Conservation (phyloP, 2,888 invertebrate species). For the Mythimna pallens region DNA sequence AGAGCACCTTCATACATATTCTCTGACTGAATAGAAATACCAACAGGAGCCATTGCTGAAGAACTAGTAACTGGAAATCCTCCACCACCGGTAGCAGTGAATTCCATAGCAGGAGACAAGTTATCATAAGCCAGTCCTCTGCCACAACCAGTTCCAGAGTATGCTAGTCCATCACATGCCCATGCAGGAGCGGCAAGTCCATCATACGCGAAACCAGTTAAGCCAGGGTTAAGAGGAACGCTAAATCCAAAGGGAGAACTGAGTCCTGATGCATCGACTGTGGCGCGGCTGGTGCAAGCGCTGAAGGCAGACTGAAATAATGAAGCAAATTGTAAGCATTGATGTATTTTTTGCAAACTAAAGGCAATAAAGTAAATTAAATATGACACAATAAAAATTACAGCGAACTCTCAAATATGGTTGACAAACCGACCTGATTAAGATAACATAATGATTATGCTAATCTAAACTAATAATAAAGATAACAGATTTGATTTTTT, state of each 20-base stretch:
- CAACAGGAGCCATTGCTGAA: conserved; percentile 66
- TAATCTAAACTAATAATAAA: no score
- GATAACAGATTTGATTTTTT: no score
- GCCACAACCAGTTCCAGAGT: conserved; percentile 12
- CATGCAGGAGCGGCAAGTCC: conserved; percentile 1
- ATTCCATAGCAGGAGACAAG: conserved; percentile 39
- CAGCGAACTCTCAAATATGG: neutral
- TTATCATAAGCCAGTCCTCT: neutral
- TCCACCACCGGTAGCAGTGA: conserved; percentile 49
- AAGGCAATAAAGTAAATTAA: neutral
- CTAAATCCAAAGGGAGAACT: conserved; percentile 18
- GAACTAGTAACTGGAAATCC: conserved; percentile 55
- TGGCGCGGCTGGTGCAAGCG: conserved; percentile 17
- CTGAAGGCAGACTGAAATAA: conserved; percentile 37
- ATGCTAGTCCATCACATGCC: conserved; percentile 16
- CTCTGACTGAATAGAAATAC: conserved; percentile 58
- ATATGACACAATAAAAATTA: neutral
- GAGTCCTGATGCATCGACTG: conserved; percentile 22
- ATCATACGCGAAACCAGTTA: conserved; percentile 10
- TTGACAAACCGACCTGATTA: neutral
- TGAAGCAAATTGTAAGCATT: neutral
- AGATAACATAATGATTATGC: neutral
- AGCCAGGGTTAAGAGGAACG: neutral
- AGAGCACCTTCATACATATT: conserved; percentile 49
- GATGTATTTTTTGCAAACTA: no score